A percentile compares a stretch with the other conserved stretches of the same genome.
Conservation (phyloP, 2,797 vertebrate species). For the Etheostoma nigrum region DNA sequence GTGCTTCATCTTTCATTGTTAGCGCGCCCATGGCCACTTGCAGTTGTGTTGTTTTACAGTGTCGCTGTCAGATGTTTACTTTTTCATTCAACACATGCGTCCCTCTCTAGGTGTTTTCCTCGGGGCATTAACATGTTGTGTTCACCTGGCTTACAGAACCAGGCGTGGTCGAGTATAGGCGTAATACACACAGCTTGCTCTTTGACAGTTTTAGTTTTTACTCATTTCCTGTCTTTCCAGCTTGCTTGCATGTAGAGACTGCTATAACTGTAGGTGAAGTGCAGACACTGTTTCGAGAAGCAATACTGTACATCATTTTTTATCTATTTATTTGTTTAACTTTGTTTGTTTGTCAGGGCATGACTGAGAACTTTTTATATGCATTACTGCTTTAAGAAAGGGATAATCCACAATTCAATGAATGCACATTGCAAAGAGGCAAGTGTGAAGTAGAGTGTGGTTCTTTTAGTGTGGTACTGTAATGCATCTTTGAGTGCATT, state of each 20-base stretch:
- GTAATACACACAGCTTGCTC: slow-evolving; percentile 30
- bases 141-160: slow-evolving; percentile 45
- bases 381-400: slow-evolving; percentile 15
- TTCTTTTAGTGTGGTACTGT: slow-evolving; percentile 1
- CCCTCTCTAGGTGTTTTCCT: slow-evolving; percentile 38
- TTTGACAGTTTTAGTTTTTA: slow-evolving; percentile 44
- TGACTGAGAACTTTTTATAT: slow-evolving; percentile 5
- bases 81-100: slow-evolving; percentile 44
- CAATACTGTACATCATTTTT: not conserved
- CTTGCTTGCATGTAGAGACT: slow-evolving; percentile 4
- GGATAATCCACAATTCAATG: slow-evolving; percentile 21
- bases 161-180: slow-evolving; percentile 9
- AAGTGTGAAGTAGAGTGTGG: not conserved
- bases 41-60: slow-evolving; percentile 61
- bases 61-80: slow-evolving; percentile 48
- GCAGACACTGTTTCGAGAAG: slow-evolving; percentile 2
- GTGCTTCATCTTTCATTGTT: slow-evolving; percentile 72
- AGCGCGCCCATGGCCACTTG: slow-evolving; percentile 39
- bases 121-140: slow-evolving; percentile 43
- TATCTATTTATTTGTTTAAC: slow-evolving; percentile 4
- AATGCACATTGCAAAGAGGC: slow-evolving; percentile 21
- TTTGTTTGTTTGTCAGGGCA: not conserved
- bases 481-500: slow-evolving; percentile 26
- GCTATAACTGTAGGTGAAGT: slow-evolving; percentile 20
- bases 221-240: slow-evolving; percentile 28